Conservation (phyloP, 2,797 vertebrate species). For the Sebastes oblongus region DNA sequence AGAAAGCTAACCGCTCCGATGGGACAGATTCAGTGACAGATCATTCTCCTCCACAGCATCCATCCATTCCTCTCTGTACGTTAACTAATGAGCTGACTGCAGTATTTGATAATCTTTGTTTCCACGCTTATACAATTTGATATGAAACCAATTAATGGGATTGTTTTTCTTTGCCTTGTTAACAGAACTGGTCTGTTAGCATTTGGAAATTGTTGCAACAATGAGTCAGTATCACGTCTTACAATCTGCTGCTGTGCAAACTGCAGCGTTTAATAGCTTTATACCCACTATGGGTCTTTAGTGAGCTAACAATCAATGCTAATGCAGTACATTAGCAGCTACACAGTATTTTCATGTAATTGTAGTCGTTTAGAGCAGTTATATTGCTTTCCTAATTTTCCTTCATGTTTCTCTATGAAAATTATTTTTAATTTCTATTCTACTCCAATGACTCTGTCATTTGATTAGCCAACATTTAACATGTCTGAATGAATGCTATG, state of each 20-base stretch:
- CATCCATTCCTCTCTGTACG: slow-evolving; percentile 18
- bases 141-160: slow-evolving; percentile 35
- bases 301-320: slow-evolving; percentile 44
- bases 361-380: slow-evolving; percentile 11
- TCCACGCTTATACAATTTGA: slow-evolving; percentile 22
- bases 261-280: slow-evolving; percentile 29
- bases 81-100: slow-evolving; percentile 43
- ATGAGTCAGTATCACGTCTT: neutral
- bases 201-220: slow-evolving; percentile 2
- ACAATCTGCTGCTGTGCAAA: slow-evolving; percentile 16
- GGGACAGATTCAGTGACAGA: slow-evolving; percentile 42
- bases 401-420: slow-evolving; percentile 9
- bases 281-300: slow-evolving; percentile 26
- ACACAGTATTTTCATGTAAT: slow-evolving; percentile 12
- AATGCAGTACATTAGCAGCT: slow-evolving; percentile 31
- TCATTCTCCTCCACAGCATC: slow-evolving; percentile 40
- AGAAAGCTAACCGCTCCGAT: slow-evolving; percentile 27
- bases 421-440: neutral
- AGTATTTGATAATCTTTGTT: slow-evolving; percentile 44
- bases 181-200: slow-evolving; percentile 15
- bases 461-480: slow-evolving; percentile 1
- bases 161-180: slow-evolving; percentile 30
- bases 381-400: slow-evolving; percentile 5
- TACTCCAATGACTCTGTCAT: neutral
- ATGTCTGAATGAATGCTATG: neutral